A percentile compares a stretch with the other conserved stretches of the same genome.
Conservation (phyloP, 2,113 vertebrate species). For the Chloroceryle aenea region DNA sequence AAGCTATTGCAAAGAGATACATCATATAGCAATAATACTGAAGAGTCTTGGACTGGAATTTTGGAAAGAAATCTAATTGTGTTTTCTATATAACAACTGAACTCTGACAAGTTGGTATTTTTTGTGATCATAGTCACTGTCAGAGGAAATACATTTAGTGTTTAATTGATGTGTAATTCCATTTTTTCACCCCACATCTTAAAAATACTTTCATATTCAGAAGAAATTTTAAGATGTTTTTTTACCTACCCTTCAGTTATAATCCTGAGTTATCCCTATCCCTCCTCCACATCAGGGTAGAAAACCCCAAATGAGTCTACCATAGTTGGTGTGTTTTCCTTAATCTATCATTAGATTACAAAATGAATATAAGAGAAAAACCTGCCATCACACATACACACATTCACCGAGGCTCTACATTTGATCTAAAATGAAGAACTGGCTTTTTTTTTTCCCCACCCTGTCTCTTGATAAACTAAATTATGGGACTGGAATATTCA, state of each 20-base stretch:
- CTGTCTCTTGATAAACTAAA: background rate
- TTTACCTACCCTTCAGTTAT: background rate
- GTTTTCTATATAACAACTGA: background rate
- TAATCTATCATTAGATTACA: background rate
- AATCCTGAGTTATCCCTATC: background rate
- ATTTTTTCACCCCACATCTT: background rate
- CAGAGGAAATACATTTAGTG: background rate
- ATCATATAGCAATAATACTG: background rate
- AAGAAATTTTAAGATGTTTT: background rate
- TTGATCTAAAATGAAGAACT: background rate
- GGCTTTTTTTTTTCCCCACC: fast-evolving
- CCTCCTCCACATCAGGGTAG: background rate
- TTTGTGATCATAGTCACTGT: background rate
- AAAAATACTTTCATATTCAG: background rate
- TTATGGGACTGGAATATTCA: background rate
- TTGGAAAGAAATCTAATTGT: background rate
- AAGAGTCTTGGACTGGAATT: background rate
- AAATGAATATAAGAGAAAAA: background rate
- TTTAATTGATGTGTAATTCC: background rate
- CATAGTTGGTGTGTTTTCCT: background rate
- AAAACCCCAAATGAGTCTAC: background rate
- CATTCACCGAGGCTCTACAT: background rate
- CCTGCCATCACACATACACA: background rate
- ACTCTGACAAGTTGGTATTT: background rate
- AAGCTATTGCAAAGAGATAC: background rate